A percentile compares a stretch with the other conserved stretches of the same genome.
phyloP scores from a whole-genome alignment of 2,888 invertebrate species.

The Ichneumon xanthorius region DNA sequence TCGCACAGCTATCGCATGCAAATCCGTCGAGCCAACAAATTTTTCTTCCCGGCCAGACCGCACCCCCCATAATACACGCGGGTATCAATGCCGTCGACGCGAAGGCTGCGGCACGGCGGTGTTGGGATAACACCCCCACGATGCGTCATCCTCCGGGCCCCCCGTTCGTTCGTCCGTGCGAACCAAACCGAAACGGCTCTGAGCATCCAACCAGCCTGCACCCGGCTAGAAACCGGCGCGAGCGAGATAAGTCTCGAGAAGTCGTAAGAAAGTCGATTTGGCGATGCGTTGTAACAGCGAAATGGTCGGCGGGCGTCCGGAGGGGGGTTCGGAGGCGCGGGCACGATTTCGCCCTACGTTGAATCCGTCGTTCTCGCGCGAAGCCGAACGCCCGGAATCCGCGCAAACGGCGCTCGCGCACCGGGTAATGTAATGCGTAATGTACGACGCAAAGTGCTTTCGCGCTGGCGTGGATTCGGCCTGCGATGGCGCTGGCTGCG shows the following conservation, averaged over 20 bases:
- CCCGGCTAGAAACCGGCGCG: not conserved
- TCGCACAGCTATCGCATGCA: slow-evolving; percentile 45
- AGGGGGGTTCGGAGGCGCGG: slow-evolving; percentile 39
- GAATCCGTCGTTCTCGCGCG: slow-evolving; percentile 43
- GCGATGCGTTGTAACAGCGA: slow-evolving; percentile 75
- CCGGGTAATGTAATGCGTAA: slow-evolving; percentile 77
- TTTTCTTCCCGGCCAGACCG: slow-evolving; percentile 32
- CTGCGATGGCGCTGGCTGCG: slow-evolving; percentile 31
- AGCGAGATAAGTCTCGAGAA: slow-evolving; percentile 65
- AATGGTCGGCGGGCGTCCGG: not conserved
- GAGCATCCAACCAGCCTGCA: slow-evolving; percentile 11
- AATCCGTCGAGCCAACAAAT: slow-evolving; percentile 61
- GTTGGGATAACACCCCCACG: slow-evolving; percentile 17
- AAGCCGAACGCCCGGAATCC: slow-evolving; percentile 63
- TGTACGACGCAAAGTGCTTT: slow-evolving; percentile 73
- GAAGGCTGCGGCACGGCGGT: slow-evolving; percentile 16
- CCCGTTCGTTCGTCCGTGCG: slow-evolving; percentile 31
- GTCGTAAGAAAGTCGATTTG: slow-evolving; percentile 79
- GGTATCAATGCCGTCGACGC: not conserved
- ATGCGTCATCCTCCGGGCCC: slow-evolving; percentile 30
- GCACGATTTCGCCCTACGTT: slow-evolving; percentile 58
- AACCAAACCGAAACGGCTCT: slow-evolving; percentile 26
- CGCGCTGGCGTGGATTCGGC: slow-evolving; percentile 55
- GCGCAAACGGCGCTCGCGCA: slow-evolving; percentile 54
- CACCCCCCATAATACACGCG: slow-evolving; percentile 4